These are phyloP conservation scores for Daubentonia madagascariensis DNA, from an alignment of 2,113 vertebrate genomes.

Conservation along the genomic window DNA sequence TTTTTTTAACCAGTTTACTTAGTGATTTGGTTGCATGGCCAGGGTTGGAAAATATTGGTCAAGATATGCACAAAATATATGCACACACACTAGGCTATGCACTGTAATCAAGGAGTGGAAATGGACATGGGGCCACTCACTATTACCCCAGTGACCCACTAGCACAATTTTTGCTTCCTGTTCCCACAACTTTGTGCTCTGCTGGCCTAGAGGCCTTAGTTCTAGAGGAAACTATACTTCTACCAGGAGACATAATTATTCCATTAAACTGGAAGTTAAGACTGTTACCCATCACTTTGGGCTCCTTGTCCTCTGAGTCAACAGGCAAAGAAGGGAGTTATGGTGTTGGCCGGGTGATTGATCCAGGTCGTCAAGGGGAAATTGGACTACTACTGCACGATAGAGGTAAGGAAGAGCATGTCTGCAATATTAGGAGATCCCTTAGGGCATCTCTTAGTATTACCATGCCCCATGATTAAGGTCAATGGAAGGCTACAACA, in stretches of 20 bases:
- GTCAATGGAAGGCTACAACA: background rate
- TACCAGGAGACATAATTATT: background rate
- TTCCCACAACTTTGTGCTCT: background rate
- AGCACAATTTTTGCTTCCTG: background rate
- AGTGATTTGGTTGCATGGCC: background rate
- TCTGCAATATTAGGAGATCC: background rate
- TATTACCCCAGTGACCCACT: background rate
- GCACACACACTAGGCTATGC: rapidly evolving
- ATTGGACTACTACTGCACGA: background rate
- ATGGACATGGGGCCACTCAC: background rate
- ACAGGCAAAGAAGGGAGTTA: background rate
- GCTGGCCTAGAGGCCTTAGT: background rate
- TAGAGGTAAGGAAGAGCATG: background rate
- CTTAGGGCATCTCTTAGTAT: background rate
- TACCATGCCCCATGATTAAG: background rate
- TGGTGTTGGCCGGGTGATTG: background rate
- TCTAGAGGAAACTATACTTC: background rate
- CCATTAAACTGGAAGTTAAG: background rate
- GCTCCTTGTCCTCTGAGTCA: background rate
- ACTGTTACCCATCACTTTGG: background rate
- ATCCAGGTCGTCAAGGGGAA: background rate
- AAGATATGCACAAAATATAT: background rate
- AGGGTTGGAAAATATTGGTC: background rate
- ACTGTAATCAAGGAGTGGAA: background rate
- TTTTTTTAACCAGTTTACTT: background rate